A percentile compares a stretch with the other conserved stretches of the same genome.
These are phyloP conservation scores for Charaxes varanes DNA, from an alignment of 1,140 invertebrate genomes.

Conservation along the genomic window DNA sequence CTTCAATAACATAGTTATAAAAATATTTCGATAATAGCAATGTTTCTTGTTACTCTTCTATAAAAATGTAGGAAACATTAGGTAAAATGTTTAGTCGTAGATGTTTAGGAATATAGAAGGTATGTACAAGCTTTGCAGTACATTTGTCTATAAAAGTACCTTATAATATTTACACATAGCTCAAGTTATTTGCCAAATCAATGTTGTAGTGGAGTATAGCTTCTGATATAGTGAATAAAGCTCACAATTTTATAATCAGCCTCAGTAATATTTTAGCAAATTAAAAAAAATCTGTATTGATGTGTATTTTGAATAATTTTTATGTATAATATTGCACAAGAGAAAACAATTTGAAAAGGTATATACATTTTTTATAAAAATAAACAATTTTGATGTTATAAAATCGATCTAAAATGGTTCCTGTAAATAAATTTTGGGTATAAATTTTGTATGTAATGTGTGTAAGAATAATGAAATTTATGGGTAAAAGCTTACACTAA, in stretches of 20 bases:
- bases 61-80: conserved; percentile 1
- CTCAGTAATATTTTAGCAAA: background rate
- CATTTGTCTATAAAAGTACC: background rate
- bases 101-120: conserved; percentile 1
- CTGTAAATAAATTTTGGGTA: no score
- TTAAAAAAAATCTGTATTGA: background rate
- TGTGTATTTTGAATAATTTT: no score
- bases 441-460: no score
- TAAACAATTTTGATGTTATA: no score
- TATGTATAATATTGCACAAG: no score
- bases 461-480: no score
- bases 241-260: conserved; percentile 1
- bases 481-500: no score
- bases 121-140: conserved; percentile 8
- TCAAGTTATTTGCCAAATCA: conserved; percentile 58
- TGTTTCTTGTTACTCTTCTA: background rate
- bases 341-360: no score
- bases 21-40: no score
- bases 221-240: background rate
- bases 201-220: conserved; percentile 31
- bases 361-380: no score
- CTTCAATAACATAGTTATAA: no score
- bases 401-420: no score
- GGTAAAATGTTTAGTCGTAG: conserved; percentile 1
- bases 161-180: conserved; percentile 23